Percentiles rank a stretch among this genome's conserved stretches.
These are phyloP conservation scores for Myotis myotis DNA, from an alignment of 2,797 vertebrate genomes.

Conservation along the genomic window DNA sequence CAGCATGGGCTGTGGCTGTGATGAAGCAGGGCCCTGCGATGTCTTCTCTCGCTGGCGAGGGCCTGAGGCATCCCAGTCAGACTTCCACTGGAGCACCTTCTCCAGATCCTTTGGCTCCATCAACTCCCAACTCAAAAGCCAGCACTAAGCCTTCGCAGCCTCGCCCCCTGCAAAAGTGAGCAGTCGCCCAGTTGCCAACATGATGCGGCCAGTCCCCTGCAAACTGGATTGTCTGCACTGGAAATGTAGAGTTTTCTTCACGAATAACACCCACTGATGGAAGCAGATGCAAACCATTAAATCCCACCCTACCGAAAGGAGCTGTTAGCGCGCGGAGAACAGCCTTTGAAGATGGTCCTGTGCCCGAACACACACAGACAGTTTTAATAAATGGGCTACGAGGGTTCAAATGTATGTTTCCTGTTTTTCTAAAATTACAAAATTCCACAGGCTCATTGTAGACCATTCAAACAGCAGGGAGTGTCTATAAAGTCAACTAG, in stretches of 20 bases:
- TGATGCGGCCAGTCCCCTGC: fast-evolving
- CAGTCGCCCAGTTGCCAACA: fast-evolving
- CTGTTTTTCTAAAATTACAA: neutral
- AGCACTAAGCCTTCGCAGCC: fast-evolving
- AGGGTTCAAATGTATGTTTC: neutral
- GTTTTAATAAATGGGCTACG: neutral
- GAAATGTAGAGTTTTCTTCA: fast-evolving
- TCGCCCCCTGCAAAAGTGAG: fast-evolving
- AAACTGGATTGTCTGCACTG: too few species aligned
- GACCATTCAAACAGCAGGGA: neutral
- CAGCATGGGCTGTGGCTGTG: neutral
- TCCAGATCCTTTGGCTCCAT: neutral
- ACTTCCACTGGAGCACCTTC: fast-evolving
- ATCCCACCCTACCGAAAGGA: neutral
- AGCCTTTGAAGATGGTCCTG: fast-evolving
- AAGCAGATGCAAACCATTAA: neutral
- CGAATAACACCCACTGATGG: fast-evolving
- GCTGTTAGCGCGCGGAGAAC: fast-evolving
- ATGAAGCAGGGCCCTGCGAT: fast-evolving
- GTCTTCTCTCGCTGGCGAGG: too few species aligned
- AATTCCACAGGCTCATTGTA: neutral
- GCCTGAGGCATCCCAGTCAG: fast-evolving
- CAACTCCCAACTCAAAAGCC: neutral
- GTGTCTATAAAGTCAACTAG: too few species aligned
- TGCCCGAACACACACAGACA: fast-evolving